Percentiles rank a stretch among this genome's conserved stretches.
These are phyloP conservation scores for Oncorhynchus gorbuscha DNA, from an alignment of 2,113 vertebrate genomes.

Conservation along the genomic window DNA sequence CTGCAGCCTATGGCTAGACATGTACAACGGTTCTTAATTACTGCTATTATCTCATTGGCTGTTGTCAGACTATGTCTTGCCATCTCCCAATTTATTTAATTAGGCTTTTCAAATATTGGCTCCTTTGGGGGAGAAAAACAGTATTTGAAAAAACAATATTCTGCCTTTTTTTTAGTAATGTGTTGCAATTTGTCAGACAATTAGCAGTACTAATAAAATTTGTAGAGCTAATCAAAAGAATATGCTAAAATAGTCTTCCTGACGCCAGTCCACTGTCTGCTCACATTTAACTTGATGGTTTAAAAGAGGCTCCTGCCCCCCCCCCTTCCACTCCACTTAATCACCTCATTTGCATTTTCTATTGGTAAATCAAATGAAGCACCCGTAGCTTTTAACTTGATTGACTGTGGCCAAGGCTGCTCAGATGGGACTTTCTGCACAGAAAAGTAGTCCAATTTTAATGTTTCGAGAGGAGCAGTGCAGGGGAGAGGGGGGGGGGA, in stretches of 20 bases:
- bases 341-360: constrained; percentile 99
- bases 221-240: constrained; percentile 97
- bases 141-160: constrained; percentile 77
- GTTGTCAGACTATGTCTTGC: constrained; percentile 87
- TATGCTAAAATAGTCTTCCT: constrained; percentile 98
- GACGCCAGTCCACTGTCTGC: constrained; percentile 92
- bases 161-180: constrained; percentile 84
- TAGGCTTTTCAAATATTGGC: constrained; percentile 92
- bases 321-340: constrained; percentile 97
- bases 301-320: constrained; percentile 91
- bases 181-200: constrained; percentile 96
- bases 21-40: constrained; percentile 83
- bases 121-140: constrained; percentile 76
- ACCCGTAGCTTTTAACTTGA: constrained; percentile 99
- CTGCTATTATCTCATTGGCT: constrained; percentile 87
- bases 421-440: constrained; percentile 93
- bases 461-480: constrained; percentile 75
- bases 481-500: constrained; percentile 28
- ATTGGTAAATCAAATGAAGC: constrained; percentile 99
- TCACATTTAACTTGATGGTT: constrained; percentile 98
- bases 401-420: constrained; percentile 94
- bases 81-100: constrained; percentile 98
- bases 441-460: constrained; percentile 99
- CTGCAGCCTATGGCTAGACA: constrained; percentile 80
- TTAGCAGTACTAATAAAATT: constrained; percentile 96